These are phyloP conservation scores for Caenorhabditis briggsae DNA, from an alignment of 1,140 invertebrate species.

Conservation along the genomic window DNA sequence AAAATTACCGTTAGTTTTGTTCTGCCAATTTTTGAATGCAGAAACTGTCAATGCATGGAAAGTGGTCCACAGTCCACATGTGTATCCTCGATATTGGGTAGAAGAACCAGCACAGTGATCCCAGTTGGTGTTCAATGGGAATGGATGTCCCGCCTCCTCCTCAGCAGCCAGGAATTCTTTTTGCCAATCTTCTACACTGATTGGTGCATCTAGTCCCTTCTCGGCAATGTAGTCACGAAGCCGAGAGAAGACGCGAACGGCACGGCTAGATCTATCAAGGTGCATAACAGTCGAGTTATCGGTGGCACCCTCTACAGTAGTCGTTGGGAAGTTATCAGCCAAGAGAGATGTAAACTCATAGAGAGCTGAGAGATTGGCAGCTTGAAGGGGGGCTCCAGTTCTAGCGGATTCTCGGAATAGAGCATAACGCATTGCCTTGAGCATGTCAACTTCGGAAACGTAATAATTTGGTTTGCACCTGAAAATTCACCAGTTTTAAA, in stretches of 20 bases:
- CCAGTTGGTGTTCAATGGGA: conserved; percentile 65
- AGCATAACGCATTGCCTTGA: conserved; percentile 67
- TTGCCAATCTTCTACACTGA: conserved; percentile 65
- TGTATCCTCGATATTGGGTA: conserved; percentile 85
- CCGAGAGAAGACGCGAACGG: conserved; percentile 63
- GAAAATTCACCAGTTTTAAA: conserved; percentile 25
- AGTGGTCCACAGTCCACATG: conserved; percentile 92
- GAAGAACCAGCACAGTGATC: conserved; percentile 81
- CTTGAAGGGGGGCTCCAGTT: conserved; percentile 64
- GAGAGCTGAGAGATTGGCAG: conserved; percentile 67
- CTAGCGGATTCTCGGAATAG: conserved; percentile 65
- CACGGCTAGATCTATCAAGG: conserved; percentile 61
- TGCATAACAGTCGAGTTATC: conserved; percentile 36
- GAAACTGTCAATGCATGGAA: conserved; percentile 92
- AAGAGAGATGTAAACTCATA: conserved; percentile 60
- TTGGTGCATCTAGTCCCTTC: conserved; percentile 49
- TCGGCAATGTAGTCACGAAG: conserved; percentile 62
- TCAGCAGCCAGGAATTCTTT: conserved; percentile 65
- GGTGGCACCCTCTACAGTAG: conserved; percentile 11
- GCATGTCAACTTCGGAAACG: conserved; percentile 68
- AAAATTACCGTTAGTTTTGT: conserved; percentile 50
- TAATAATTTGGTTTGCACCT: conserved; percentile 65
- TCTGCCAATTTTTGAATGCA: conserved; percentile 78
- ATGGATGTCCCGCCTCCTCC: conserved; percentile 62
- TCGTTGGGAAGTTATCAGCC: conserved; percentile 62